Percentiles rank a stretch among this genome's conserved stretches.
phyloP scores from a whole-genome alignment of 2,797 vertebrate species.

The Sebastes glaucus region DNA sequence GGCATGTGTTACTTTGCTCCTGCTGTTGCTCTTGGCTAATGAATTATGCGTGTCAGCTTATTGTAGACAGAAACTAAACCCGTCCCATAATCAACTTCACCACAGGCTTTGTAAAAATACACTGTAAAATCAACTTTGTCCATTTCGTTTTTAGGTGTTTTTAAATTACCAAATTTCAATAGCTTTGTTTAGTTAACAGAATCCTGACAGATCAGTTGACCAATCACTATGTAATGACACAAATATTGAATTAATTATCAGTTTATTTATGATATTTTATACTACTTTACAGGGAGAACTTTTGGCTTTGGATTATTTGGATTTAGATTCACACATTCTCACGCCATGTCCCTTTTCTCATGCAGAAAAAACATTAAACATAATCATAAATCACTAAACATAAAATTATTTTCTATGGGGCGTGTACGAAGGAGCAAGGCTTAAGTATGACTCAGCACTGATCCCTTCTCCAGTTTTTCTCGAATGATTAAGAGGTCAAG shows the following conservation, averaged over 20 bases:
- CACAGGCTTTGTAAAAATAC: background rate
- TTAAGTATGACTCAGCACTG: too few relatives aligned
- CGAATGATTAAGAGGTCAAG: background rate
- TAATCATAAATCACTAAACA: background rate
- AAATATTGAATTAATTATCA: background rate
- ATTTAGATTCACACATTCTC: background rate
- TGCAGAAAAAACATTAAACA: background rate
- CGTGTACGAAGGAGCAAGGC: too few relatives aligned
- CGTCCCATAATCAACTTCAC: background rate
- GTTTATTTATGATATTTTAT: background rate
- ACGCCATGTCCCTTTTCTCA: background rate
- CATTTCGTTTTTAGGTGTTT: background rate
- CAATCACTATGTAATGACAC: background rate
- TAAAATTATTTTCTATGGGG: background rate
- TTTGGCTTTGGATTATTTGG: background rate
- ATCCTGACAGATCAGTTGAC: background rate
- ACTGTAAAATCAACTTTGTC: background rate
- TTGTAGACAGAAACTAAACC: background rate
- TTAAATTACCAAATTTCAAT: background rate
- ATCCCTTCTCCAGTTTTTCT: background rate
- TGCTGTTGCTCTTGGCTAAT: slow-evolving; percentile 22
- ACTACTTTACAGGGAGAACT: background rate
- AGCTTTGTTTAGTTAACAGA: background rate
- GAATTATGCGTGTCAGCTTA: background rate
- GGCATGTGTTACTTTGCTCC: background rate